A percentile compares a stretch with the other conserved stretches of the same genome.
phyloP scores from a whole-genome alignment of 1,140 invertebrate genomes.

The Lethrus apterus region DNA sequence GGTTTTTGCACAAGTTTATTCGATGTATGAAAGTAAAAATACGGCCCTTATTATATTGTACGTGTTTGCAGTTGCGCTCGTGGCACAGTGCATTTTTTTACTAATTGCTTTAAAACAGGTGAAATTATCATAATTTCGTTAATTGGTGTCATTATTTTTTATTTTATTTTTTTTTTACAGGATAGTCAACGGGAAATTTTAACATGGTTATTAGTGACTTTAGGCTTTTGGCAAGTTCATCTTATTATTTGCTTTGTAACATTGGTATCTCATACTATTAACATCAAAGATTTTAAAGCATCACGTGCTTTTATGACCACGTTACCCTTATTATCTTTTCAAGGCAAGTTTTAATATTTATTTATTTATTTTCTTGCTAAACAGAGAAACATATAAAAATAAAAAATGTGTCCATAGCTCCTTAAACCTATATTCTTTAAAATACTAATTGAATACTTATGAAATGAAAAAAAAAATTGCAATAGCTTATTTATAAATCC shows the following conservation, averaged over 20 bases:
- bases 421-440: not conserved
- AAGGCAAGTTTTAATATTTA: conserved; percentile 2
- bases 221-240: conserved; percentile 4
- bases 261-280: not conserved
- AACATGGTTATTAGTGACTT: not conserved
- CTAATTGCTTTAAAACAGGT: conserved; percentile 4
- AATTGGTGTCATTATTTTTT: not conserved
- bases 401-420: not conserved
- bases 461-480: too few relatives aligned
- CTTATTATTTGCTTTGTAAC: not conserved
- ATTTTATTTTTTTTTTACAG: too few relatives aligned
- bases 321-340: not conserved
- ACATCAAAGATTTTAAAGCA: not conserved
- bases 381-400: not conserved
- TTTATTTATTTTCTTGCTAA: not conserved
- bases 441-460: not conserved
- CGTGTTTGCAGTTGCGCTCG: not conserved
- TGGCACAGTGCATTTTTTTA: not conserved
- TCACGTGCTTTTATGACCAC: not conserved
- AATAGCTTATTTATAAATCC: too few relatives aligned
- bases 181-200: not conserved
- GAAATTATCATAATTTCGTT: not conserved
- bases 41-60: conserved; percentile 3
- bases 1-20: not conserved
- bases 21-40: not conserved